Base-by-base conservation (phyloP, 1,140 invertebrate genomes). In the Penaeus japonicus region DNA sequence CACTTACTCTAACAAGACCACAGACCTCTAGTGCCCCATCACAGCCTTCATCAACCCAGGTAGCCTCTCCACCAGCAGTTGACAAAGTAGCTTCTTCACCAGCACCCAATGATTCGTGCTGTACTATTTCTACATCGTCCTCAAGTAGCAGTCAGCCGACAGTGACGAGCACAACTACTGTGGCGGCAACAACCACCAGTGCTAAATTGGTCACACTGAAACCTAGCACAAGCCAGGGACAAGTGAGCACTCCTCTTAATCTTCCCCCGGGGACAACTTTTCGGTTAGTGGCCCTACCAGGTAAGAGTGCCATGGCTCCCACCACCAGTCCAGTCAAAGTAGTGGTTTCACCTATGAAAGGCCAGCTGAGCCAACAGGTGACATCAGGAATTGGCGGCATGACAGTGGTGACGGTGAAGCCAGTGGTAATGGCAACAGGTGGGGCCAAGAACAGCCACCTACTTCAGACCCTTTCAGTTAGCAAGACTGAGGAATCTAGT, bases 121-220 rank as follows among this genome's bases (percentile, higher is more conserved):
- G 87, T 30, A 83, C 30, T 32, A 35, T 55, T 47, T 54, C 57
- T n/a, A 39, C 75, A 18, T 73, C 80, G n/a, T 54, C 87, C 35
- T 32, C 75, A n/a, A 55, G 39, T 57, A 24, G 32, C 54, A 77
- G 54, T 30, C 78, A 62, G 27, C 32, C 22, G 53, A 39, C 39
- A 24, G 15, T 27, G 24, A 30, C 70, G 4, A 73, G 30, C n/a
- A 89, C 65, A 65, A 79, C 65, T 30, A 62, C 30, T 62, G 87
- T 84, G 80, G 54, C 81, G 53, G 55, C 82, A 65, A 62, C 90
- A 39, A 62, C 85, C 22, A 47, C 82, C 18, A 57, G 85, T 65
- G 75, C 90, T 27, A 90, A 90, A 84, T 81, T 90, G 62, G 90
- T 90, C 35, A 90, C 90, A 24, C 84, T 90, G 77, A 90, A 90